Base-by-base conservation (phyloP, 2,888 invertebrate species). In the Panopea generosa region DNA sequence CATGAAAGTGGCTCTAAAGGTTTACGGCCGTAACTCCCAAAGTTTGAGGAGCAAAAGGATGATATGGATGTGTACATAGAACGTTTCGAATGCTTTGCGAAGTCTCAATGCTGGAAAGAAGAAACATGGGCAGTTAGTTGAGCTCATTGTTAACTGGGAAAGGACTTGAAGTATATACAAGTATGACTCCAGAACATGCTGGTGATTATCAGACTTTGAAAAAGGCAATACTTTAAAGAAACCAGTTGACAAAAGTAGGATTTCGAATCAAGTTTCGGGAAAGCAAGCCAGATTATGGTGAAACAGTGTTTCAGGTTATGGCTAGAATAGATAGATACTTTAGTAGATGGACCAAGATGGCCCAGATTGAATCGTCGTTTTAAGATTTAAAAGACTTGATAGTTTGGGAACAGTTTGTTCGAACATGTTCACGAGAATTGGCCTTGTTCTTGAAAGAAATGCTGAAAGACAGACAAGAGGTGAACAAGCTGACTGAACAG, bases 131-230 rank as follows among this genome's bases (percentile, higher is more conserved):
- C 76, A 18, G 29, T 67, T 16, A 76, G 67, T 47, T 71, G 18
- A 66, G 76, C 49, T 55, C 60, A 1, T 45, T 70, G 18, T 61
- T 70, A 29, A 59, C 65, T 22, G 70, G 75, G 6, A 74, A 55
- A 20, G 65, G 65, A 1, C 59, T 69, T 16, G 70, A 75, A 27
- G 75, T 75, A 16, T 63, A 74, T 47, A 60, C 61, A 1, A 67
- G 72, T 29, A 72, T 66, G 65, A 50, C 72, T 14, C 33, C 53
- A 14, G 57, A 47, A 2, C 38, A 53, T 20, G 61, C 67, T 4
- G 20, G 45, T 55, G 60, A 67, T 40, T 66, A 53, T n/a, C 18
- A 61, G 22, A n/a, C 16, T 11, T 47, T 66, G 38, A 74, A 74
- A 33, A 59, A 7, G 33, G 68, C 62, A 9, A 22, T 74, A 3